Percentiles rank a stretch among this genome's conserved stretches.
Evolutionary conservation across 2,888 invertebrate genomes (phyloP).

Genomic region (Mylabris sibirica): DNA sequence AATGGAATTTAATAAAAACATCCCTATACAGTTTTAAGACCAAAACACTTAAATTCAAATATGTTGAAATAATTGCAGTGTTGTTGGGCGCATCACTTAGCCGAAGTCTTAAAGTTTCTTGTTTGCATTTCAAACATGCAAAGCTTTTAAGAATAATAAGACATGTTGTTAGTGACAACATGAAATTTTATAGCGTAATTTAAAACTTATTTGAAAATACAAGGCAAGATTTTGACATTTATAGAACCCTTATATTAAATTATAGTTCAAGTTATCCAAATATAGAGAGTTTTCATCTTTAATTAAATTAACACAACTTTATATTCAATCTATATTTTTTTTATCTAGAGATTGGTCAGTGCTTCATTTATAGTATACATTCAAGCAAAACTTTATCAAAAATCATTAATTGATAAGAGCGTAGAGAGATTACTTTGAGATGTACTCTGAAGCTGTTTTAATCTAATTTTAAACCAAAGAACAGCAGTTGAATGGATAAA

Average conservation of each 20-base stretch:
- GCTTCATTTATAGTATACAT: too few relatives aligned
- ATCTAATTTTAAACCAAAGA: too few relatives aligned
- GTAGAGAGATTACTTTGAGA: too few relatives aligned
- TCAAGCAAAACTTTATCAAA: too few relatives aligned
- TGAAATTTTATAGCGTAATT: background rate
- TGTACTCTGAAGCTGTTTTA: too few relatives aligned
- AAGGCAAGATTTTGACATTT: background rate
- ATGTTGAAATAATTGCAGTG: slow-evolving; percentile 21
- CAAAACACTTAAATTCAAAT: slow-evolving; percentile 17
- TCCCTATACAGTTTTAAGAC: slow-evolving; percentile 18
- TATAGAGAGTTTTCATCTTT: background rate
- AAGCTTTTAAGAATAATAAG: slow-evolving; percentile 7
- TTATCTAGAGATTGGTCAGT: too few relatives aligned
- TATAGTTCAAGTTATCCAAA: background rate
- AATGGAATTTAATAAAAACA: too few relatives aligned
- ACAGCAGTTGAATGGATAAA: too few relatives aligned
- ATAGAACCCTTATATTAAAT: background rate
- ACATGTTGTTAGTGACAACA: background rate
- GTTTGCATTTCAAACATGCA: slow-evolving; percentile 3
- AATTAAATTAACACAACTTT: background rate
- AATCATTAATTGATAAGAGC: too few relatives aligned
- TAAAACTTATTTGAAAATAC: background rate
- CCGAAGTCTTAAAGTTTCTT: background rate
- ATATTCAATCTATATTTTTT: too few relatives aligned
- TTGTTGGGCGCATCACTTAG: background rate